Evolutionary conservation across 2,113 vertebrate genomes (phyloP).

Genomic region (pig (Sus scrofa)): T2T-Sscrofa CM000820.6:50869001-50869500

Average conservation of each 20-base stretch:
- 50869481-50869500: background rate
- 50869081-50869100: background rate
- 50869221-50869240: too few relatives aligned
- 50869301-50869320: background rate
- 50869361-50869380: background rate
- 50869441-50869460: background rate
- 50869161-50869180: too few relatives aligned
- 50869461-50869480: background rate
- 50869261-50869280: too few relatives aligned
- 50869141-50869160: too few relatives aligned
- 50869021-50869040: background rate
- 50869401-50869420: background rate
- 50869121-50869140: too few relatives aligned
- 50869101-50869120: background rate
- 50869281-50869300: too few relatives aligned
- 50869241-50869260: too few relatives aligned
- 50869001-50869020: background rate
- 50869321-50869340: background rate
- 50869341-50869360: background rate
- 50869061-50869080: background rate
- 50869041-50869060: background rate
- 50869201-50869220: too few relatives aligned
- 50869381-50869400: background rate
- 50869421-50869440: background rate
- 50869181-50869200: too few relatives aligned